These are phyloP conservation scores for Cyphomyrus discorhynchus DNA, from an alignment of 2,113 vertebrate species.

Conservation along the genomic window DNA sequence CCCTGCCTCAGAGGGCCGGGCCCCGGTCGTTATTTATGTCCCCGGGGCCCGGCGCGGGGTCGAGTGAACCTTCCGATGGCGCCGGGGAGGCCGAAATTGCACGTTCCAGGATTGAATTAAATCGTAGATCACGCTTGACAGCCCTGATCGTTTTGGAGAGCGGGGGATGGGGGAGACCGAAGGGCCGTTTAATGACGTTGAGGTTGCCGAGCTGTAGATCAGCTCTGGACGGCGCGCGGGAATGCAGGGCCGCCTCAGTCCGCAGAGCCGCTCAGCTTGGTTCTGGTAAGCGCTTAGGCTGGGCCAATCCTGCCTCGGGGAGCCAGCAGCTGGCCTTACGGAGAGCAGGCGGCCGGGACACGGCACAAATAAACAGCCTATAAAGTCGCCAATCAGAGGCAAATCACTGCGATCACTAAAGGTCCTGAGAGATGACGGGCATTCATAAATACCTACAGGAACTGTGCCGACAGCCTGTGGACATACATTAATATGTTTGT, in stretches of 20 bases:
- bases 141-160: neutral
- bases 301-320: neutral
- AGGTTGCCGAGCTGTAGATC: constrained; percentile 22
- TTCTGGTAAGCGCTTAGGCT: neutral
- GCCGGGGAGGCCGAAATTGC: constrained; percentile 25
- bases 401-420: neutral
- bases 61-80: neutral
- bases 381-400: neutral
- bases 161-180: neutral
- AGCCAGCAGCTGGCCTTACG: neutral
- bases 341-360: neutral
- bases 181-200: constrained; percentile 29
- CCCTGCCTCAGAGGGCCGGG: constrained; percentile 12
- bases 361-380: neutral
- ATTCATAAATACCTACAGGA: neutral
- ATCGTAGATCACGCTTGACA: constrained; percentile 38
- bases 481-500: neutral
- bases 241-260: neutral
- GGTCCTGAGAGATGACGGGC: neutral
- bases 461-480: neutral
- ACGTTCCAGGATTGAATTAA: constrained; percentile 31
- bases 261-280: neutral
- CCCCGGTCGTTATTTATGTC: constrained; percentile 27
- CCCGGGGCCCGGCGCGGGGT: neutral
- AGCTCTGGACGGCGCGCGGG: constrained; percentile 10